Evolutionary conservation across 2,888 invertebrate species (phyloP).

Genomic region (Agrenia bidenticulata): DNA sequence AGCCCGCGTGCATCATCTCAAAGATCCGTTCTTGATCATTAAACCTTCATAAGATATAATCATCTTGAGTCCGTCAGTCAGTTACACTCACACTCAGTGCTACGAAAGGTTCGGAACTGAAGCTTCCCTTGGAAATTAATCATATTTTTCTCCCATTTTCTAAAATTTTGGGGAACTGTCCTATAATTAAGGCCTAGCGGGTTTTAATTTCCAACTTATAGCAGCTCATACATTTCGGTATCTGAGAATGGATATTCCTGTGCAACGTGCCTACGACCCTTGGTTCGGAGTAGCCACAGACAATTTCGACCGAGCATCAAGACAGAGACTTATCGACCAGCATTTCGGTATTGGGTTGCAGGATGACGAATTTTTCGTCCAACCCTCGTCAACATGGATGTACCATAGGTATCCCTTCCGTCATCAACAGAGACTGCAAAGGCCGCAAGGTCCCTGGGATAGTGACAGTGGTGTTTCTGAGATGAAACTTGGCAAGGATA

Average conservation of each 20-base stretch:
- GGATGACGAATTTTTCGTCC: slow-evolving; percentile 30
- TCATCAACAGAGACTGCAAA: slow-evolving; percentile 19
- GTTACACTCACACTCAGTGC: too few species aligned
- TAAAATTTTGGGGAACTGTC: too few species aligned
- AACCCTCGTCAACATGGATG: neutral
- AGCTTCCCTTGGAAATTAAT: too few species aligned
- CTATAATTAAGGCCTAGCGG: too few species aligned
- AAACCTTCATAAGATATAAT: too few species aligned
- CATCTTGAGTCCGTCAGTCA: too few species aligned
- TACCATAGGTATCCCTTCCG: slow-evolving; percentile 7
- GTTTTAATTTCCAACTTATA: neutral
- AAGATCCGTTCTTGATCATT: too few species aligned
- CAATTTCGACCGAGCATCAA: slow-evolving; percentile 11
- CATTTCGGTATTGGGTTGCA: slow-evolving; percentile 38
- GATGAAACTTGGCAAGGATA: slow-evolving; percentile 38
- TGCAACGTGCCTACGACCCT: neutral
- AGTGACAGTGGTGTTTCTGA: slow-evolving; percentile 40
- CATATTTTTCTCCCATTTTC: too few species aligned
- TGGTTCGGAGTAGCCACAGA: neutral
- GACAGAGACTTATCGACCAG: slow-evolving; percentile 36
- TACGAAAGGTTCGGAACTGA: too few species aligned
- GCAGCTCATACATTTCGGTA: neutral
- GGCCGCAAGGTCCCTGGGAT: slow-evolving; percentile 6
- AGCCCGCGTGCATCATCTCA: too few species aligned
- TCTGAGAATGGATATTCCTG: slow-evolving; percentile 13